phyloP scores from a whole-genome alignment of 2,113 vertebrate genomes.

The Spilogale gracilis region DNA sequence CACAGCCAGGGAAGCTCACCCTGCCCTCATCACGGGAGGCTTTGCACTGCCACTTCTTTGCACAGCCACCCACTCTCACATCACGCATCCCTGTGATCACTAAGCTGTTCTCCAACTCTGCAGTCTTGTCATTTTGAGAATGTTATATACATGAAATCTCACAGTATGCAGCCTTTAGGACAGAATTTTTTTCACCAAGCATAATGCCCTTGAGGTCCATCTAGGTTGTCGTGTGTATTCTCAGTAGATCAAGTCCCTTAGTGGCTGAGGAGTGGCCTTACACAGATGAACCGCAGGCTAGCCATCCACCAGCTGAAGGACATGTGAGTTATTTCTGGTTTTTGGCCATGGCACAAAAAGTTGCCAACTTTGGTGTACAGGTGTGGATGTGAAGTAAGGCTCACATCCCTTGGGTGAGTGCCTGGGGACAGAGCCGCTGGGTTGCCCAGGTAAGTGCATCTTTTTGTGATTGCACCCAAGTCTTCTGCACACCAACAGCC shows the following conservation, averaged over 20 bases:
- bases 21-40: background rate
- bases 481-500: background rate
- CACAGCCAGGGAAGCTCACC: background rate
- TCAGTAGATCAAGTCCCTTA: background rate
- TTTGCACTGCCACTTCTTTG: background rate
- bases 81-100: background rate
- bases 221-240: background rate
- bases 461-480: background rate
- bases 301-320: background rate
- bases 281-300: background rate
- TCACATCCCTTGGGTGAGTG: background rate
- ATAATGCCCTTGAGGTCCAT: background rate
- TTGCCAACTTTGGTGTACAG: background rate
- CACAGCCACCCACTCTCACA: background rate
- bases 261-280: background rate
- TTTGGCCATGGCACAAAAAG: background rate
- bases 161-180: background rate
- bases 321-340: background rate
- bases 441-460: background rate
- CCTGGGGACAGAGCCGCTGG: background rate
- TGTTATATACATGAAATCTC: background rate
- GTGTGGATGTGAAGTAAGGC: background rate
- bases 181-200: slow-evolving; percentile 15
- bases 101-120: background rate
- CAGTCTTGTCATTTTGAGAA: slow-evolving; percentile 24